Base-by-base conservation (phyloP, 1,140 invertebrate genomes). In the Atopsyche davidsoni region DNA sequence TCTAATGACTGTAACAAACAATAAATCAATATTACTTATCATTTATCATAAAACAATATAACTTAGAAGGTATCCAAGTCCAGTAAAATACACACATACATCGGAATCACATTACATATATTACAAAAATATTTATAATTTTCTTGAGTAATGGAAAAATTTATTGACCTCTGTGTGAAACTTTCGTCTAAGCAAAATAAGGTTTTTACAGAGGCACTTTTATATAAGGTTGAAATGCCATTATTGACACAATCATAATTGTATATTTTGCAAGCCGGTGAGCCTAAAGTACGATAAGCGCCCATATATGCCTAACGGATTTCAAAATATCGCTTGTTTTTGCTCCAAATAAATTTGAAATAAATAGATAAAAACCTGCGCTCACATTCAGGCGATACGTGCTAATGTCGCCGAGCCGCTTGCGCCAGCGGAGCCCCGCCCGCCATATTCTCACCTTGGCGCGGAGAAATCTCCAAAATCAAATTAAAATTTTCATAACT, bases 1-100 rank as follows among this genome's bases (percentile, higher is more conserved):
- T 98, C 95, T 62, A 97, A 75, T 42, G 92, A 92, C 90, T 96
- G 80, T 63, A 80, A 81, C 62, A 65, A 65, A 74, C 62, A 43
- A 39, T 36, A 45, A 41, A 42, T 21, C 49, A 4, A 2, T 43
- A 21, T 13, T 14, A 39, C 13, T n/a, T n/a, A n/a, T n/a, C n/a
- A n/a, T n/a, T n/a, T n/a, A n/a, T n/a, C n/a, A n/a, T n/a, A n/a
- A n/a, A n/a, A n/a, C n/a, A n/a, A n/a, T n/a, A n/a, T n/a, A n/a
- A n/a, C n/a, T n/a, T n/a, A n/a, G n/a, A n/a, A n/a, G n/a, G n/a
- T n/a, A n/a, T n/a, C n/a, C n/a, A n/a, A n/a, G n/a, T n/a, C n/a
- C n/a, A n/a, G n/a, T n/a, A n/a, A n/a, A n/a, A n/a, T n/a, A n/a
- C n/a, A n/a, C n/a, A n/a, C n/a, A n/a, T n/a, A n/a, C n/a, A n/a